These are phyloP conservation scores for Trachelus iudaicus DNA, from an alignment of 2,888 invertebrate species.

Conservation along the genomic window DNA sequence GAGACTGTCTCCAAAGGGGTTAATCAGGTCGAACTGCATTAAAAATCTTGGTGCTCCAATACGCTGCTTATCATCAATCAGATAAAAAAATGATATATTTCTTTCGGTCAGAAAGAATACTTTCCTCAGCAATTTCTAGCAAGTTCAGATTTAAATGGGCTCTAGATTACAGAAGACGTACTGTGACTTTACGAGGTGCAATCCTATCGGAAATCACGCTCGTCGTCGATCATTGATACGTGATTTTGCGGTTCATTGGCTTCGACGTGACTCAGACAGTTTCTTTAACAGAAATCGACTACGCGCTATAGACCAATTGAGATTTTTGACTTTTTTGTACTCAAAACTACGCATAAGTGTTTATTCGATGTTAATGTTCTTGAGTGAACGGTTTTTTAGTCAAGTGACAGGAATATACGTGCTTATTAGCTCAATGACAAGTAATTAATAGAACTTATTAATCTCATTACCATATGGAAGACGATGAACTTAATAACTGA, in stretches of 20 bases:
- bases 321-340: neutral
- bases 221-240: neutral
- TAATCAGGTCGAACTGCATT: too few species aligned
- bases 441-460: neutral
- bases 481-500: neutral
- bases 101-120: too few species aligned
- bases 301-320: neutral
- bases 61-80: too few species aligned
- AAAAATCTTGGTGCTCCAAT: too few species aligned
- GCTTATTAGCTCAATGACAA: neutral
- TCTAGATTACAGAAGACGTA: too few species aligned
- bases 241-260: neutral
- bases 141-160: too few species aligned
- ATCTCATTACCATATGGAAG: neutral
- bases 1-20: too few species aligned
- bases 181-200: neutral
- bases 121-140: too few species aligned
- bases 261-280: neutral
- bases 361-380: neutral
- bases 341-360: neutral
- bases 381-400: neutral
- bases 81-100: too few species aligned
- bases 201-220: neutral
- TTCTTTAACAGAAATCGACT: neutral
- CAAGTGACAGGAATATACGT: neutral